phyloP scores from a whole-genome alignment of 2,113 vertebrate species.

The Sceloporus undulatus region DNA sequence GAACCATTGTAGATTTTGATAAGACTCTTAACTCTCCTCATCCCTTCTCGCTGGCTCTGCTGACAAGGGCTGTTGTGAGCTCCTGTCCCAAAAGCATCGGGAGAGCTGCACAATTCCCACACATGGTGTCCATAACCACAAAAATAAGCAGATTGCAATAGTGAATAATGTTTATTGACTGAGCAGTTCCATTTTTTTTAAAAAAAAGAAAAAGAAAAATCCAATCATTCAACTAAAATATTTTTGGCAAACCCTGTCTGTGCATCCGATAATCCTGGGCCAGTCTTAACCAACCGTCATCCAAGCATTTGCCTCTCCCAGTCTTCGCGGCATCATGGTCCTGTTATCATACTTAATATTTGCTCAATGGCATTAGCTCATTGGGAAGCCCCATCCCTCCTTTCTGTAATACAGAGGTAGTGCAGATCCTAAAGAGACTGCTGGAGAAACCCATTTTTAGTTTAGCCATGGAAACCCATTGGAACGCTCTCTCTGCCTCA shows the following conservation, averaged over 20 bases:
- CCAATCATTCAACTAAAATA: slow-evolving; percentile 36
- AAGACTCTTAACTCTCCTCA: too few relatives aligned
- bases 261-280: slow-evolving; percentile 58
- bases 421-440: not conserved
- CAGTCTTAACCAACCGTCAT: slow-evolving; percentile 35
- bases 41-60: too few relatives aligned
- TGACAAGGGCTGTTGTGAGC: too few relatives aligned
- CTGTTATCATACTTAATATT: not conserved
- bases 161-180: slow-evolving; percentile 76
- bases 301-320: not conserved
- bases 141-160: not conserved
- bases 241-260: slow-evolving; percentile 79
- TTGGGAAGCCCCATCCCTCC: not conserved
- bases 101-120: too few relatives aligned
- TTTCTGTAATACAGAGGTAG: too few relatives aligned
- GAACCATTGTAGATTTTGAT: too few relatives aligned
- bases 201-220: not conserved
- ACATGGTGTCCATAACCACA: too few relatives aligned
- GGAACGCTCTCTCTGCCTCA: not conserved
- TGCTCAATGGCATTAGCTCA: too few relatives aligned
- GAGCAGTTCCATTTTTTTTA: slow-evolving; percentile 66
- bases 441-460: too few relatives aligned
- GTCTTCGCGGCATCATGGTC: not conserved
- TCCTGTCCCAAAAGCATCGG: too few relatives aligned
- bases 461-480: too few relatives aligned